Base-by-base conservation (phyloP, 2,113 vertebrate species). In the Regulus satrapa region DNA sequence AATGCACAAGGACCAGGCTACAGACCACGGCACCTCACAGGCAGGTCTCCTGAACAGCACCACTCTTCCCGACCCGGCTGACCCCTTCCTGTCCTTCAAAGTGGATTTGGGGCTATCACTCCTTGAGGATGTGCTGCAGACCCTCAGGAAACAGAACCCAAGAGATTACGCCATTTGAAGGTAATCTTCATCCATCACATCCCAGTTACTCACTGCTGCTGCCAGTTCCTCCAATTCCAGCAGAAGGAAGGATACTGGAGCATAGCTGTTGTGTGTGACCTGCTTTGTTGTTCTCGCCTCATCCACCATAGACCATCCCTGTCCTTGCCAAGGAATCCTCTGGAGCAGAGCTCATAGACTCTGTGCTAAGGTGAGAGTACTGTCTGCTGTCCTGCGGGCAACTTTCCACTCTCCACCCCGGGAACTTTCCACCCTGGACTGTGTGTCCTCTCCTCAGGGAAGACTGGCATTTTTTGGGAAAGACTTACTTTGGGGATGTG, bases 101-200 rank as follows among this genome's bases (percentile, higher is more conserved):
- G 97, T 99, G 68, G 99, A 99, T 97, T 91, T 99, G 95, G 99
- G 99, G 63, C 98, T 99, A 13, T 99, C 99, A 0, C 99, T 99
- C 68, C 97, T 99, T 7, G 99, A 99, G 62, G 99, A 99, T 55
- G 98, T 99, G 90, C 98, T 99, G 68, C 98, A 98, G 96, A 98
- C 99, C 89, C 99, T 99, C 98, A 98, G 98, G 76, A 99, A 98
- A 95, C 98, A 99, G 49, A 98, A 98, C 31, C 97, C 98, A 4
- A 94, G 93, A 23, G 97, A 98, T 74, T 97, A 93, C 4, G 23
- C 93, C 85, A 97, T 97, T 79, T 98, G 97, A 98, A 94, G 83
- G 74, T 52, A 76, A 9, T 76, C 67, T 2, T 2, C 41, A 40
- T 20, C 48, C 78, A 31, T 34, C 43, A 4, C 34, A 43, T 18